phyloP scores from a whole-genome alignment of 1,140 invertebrate species.

The Drosophila grimshawi region DNA sequence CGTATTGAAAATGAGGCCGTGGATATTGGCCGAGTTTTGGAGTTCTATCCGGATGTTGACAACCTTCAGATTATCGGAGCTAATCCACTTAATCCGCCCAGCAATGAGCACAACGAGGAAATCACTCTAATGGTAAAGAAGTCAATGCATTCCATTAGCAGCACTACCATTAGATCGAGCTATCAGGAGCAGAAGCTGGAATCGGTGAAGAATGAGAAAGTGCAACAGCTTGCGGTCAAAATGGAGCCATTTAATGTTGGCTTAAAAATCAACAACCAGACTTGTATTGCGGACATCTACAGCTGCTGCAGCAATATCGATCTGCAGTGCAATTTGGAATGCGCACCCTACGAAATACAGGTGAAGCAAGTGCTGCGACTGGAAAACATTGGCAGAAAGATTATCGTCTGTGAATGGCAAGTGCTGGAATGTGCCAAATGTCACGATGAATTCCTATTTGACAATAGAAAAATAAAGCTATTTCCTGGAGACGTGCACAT shows the following conservation, averaged over 20 bases:
- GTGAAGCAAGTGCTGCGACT: slow-evolving; percentile 50
- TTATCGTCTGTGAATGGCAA: slow-evolving; percentile 58
- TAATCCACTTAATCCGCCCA: background rate
- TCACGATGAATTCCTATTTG: slow-evolving; percentile 40
- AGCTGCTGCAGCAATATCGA: background rate
- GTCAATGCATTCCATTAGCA: slow-evolving; percentile 30
- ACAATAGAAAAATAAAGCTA: slow-evolving; percentile 26
- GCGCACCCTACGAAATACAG: slow-evolving; percentile 52
- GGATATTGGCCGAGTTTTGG: slow-evolving; percentile 58
- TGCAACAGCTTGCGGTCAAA: background rate
- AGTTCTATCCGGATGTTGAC: slow-evolving; percentile 62
- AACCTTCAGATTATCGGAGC: slow-evolving; percentile 62
- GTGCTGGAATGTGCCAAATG: background rate
- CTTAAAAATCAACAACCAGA: slow-evolving; percentile 43
- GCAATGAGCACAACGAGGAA: background rate
- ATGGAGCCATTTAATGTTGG: slow-evolving; percentile 1
- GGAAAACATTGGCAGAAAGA: slow-evolving; percentile 60
- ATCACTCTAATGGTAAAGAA: slow-evolving; percentile 26
- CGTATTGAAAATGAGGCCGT: slow-evolving; percentile 19
- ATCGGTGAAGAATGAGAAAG: background rate
- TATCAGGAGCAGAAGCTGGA: background rate
- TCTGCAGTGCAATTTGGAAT: slow-evolving; percentile 43
- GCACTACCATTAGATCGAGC: slow-evolving; percentile 1
- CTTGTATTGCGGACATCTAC: background rate
- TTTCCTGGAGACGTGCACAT: slow-evolving; percentile 52